Evolutionary conservation across 2,888 invertebrate genomes (phyloP).

Genomic region (Lasioglossum lativentre): DNA sequence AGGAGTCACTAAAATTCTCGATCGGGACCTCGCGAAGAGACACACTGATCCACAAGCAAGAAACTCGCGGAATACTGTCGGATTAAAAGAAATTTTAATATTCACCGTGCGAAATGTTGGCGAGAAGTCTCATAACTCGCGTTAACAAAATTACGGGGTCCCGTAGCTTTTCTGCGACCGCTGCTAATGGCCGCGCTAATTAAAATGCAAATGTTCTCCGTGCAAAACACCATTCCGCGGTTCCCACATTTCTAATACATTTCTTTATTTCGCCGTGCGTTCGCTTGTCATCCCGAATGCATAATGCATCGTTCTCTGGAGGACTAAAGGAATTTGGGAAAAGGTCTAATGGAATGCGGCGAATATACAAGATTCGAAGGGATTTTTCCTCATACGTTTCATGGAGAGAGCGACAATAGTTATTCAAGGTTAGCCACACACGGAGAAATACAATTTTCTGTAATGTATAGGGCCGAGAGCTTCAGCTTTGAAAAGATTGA

Average conservation of each 20-base stretch:
- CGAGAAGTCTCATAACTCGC: background rate
- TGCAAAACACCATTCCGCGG: background rate
- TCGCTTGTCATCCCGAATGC: background rate
- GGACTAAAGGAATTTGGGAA: background rate
- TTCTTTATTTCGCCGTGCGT: background rate
- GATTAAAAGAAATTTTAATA: background rate
- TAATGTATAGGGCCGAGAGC: too few species aligned
- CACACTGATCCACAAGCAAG: background rate
- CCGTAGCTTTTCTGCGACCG: background rate
- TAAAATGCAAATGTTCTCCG: conserved; percentile 19
- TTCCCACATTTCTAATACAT: background rate
- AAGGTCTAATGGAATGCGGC: background rate
- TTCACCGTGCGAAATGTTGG: too few species aligned
- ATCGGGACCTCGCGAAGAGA: background rate
- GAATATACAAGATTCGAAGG: background rate
- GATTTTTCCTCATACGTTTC: background rate
- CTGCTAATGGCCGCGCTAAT: conserved; percentile 3
- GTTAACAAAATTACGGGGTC: background rate
- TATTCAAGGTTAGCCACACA: too few species aligned
- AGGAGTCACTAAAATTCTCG: background rate
- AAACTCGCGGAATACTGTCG: background rate
- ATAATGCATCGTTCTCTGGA: background rate
- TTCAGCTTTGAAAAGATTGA: too few species aligned
- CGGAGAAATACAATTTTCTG: background rate
- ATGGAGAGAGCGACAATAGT: background rate